phyloP scores from a whole-genome alignment of 2,888 invertebrate genomes.

The Fragum whitleyi region DNA sequence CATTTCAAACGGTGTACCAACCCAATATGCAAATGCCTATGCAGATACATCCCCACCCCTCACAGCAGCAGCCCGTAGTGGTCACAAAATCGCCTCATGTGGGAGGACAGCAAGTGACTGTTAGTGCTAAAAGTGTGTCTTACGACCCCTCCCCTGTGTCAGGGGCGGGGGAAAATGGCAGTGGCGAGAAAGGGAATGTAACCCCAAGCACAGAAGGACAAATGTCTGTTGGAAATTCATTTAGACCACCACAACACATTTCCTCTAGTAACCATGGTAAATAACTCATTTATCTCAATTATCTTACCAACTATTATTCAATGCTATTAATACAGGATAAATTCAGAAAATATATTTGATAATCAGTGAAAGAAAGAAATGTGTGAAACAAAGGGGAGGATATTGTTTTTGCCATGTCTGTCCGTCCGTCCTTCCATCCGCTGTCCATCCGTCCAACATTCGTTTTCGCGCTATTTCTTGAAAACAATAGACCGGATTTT shows the following conservation, averaged over 20 bases:
- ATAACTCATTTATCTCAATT: not conserved
- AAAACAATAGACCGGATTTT: no score
- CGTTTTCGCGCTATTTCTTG: no score
- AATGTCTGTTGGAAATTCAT: conserved; percentile 14
- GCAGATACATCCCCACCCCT: conserved; percentile 73
- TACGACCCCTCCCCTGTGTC: conserved; percentile 49
- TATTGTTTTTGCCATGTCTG: no score
- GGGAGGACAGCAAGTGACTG: conserved; percentile 60
- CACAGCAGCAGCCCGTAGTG: conserved; percentile 34
- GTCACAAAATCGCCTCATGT: conserved; percentile 39
- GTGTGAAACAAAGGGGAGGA: no score
- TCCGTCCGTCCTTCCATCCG: no score
- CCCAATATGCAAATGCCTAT: conserved; percentile 80
- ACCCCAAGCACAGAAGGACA: conserved; percentile 47
- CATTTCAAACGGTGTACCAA: conserved; percentile 71
- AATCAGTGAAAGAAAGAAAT: no score
- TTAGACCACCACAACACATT: conserved; percentile 28
- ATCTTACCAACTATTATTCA: no score
- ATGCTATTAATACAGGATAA: no score
- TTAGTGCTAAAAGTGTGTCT: conserved; percentile 69
- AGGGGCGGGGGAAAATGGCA: conserved; percentile 60
- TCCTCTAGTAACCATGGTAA: conserved; percentile 19
- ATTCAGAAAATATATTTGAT: no score
- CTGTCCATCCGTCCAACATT: no score
- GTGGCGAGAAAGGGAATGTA: conserved; percentile 59